Evolutionary conservation across 1,140 invertebrate species (phyloP).

Genomic region (Diachasmimorpha longicaudata): DNA sequence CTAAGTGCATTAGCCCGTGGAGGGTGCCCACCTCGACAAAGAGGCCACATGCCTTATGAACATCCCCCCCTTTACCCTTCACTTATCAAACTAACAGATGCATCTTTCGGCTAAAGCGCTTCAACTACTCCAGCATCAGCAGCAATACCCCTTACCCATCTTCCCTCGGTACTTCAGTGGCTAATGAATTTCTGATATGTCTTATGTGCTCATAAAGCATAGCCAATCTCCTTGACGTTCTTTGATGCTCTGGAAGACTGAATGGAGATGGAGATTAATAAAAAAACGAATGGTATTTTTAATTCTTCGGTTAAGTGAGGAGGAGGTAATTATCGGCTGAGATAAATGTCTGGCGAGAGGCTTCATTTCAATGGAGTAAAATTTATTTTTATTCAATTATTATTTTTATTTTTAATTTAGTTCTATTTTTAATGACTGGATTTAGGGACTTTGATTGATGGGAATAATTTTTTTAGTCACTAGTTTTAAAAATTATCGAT

Average conservation of each 20-base stretch:
- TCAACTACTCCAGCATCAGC: not conserved
- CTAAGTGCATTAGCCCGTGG: conserved; percentile 28
- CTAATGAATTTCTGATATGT: not conserved
- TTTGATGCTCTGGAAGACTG: not conserved
- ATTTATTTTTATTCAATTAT: too few relatives aligned
- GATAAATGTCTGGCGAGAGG: too few relatives aligned
- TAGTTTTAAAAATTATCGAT: too few relatives aligned
- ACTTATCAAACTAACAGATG: conserved; percentile 12
- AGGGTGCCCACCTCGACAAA: conserved; percentile 26
- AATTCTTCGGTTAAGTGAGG: not conserved
- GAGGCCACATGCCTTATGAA: conserved; percentile 20
- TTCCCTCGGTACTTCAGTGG: not conserved
- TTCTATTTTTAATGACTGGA: too few relatives aligned
- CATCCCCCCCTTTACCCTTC: not conserved
- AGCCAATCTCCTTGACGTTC: not conserved
- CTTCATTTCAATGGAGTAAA: too few relatives aligned
- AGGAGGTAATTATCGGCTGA: too few relatives aligned
- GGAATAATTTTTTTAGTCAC: too few relatives aligned
- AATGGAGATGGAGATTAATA: not conserved
- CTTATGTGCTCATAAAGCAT: not conserved
- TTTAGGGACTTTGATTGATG: too few relatives aligned
- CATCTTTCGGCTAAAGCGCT: conserved; percentile 5
- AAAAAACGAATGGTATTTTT: not conserved
- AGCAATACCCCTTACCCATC: not conserved
- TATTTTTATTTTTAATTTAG: too few relatives aligned